phyloP scores from a whole-genome alignment of 1,140 invertebrate genomes.

The Spodoptera litura region DNA sequence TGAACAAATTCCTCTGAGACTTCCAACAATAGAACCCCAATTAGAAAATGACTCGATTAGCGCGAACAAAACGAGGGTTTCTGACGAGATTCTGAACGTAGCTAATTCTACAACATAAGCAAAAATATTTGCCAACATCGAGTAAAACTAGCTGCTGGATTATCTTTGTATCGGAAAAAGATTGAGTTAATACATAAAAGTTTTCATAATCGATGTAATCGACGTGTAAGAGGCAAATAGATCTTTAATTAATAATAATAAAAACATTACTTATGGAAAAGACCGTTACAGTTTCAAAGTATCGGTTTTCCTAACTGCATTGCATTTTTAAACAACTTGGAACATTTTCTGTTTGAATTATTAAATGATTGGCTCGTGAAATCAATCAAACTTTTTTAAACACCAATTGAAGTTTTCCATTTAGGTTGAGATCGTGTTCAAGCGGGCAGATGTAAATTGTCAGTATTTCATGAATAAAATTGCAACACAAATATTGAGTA shows the following conservation, averaged over 20 bases:
- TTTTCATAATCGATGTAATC: too few relatives aligned
- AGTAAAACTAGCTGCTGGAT: constrained; percentile 5
- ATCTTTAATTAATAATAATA: too few relatives aligned
- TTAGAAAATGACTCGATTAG: constrained; percentile 33
- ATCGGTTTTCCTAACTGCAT: too few relatives aligned
- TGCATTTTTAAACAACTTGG: too few relatives aligned
- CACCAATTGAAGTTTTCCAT: constrained; percentile 55
- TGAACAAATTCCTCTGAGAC: constrained; percentile 1
- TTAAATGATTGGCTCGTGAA: constrained; percentile 38
- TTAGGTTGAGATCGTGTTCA: constrained; percentile 45
- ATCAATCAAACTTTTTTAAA: constrained; percentile 43
- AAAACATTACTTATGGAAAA: too few relatives aligned
- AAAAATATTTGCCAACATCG: constrained; percentile 12
- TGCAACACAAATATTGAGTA: constrained; percentile 14
- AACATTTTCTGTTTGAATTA: too few relatives aligned
- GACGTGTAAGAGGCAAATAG: too few relatives aligned
- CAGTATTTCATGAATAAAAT: constrained; percentile 54
- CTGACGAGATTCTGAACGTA: background rate
- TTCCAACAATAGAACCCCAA: constrained; percentile 18
- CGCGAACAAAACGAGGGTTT: background rate
- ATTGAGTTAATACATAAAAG: too few relatives aligned
- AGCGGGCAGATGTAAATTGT: constrained; percentile 42
- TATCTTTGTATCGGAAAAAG: too few relatives aligned
- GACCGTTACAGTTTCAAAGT: too few relatives aligned
- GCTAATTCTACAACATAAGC: background rate